Percentiles rank a stretch among this genome's conserved stretches.
phyloP scores from a whole-genome alignment of 2,113 vertebrate genomes.

The Myrmecobius fasciatus region DNA sequence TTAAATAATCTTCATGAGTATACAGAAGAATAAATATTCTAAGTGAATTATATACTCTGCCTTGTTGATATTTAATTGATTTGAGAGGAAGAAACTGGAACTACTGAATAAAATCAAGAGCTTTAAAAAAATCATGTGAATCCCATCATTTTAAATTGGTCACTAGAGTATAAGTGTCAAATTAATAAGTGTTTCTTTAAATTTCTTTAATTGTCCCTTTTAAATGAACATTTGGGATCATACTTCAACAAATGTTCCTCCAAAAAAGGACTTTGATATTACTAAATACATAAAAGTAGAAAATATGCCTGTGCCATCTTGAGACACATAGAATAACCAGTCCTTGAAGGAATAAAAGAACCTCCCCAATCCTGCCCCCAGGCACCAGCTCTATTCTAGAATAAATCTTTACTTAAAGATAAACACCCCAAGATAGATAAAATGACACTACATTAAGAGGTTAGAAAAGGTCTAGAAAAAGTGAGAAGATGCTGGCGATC shows the following conservation, averaged over 20 bases:
- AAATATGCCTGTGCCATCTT: neutral
- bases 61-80: neutral
- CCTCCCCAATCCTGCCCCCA: neutral
- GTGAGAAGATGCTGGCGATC: neutral
- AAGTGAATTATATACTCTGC: neutral
- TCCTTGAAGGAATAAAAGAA: neutral
- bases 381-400: neutral
- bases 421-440: neutral
- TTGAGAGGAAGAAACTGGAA: constrained; percentile 12
- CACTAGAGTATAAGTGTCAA: constrained; percentile 1
- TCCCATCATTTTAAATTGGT: neutral
- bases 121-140: neutral
- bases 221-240: constrained; percentile 3
- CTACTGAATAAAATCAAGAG: neutral
- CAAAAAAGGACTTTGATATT: constrained; percentile 5
- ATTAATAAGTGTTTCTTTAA: neutral
- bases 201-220: constrained; percentile 6
- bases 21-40: neutral
- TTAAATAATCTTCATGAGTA: constrained; percentile 4
- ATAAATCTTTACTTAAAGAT: neutral
- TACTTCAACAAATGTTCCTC: neutral
- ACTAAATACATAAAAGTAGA: constrained; percentile 2
- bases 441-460: neutral
- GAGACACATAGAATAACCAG: constrained; percentile 3
- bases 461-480: neutral